Base-by-base conservation (phyloP, 2,888 invertebrate species). In the Sphinx pinastri region DNA sequence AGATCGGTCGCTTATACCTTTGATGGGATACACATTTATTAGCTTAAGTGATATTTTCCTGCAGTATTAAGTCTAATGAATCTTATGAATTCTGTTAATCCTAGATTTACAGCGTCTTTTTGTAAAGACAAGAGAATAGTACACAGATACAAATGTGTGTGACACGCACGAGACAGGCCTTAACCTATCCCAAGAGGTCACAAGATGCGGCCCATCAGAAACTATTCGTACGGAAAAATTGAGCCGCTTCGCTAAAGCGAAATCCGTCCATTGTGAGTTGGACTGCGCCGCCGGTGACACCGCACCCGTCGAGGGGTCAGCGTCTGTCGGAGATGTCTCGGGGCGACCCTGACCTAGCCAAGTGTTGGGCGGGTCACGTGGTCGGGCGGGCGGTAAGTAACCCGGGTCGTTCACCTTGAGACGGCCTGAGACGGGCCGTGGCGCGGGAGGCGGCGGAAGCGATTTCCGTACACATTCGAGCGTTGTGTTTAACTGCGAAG, bases 181-280 rank as follows among this genome's bases (percentile, higher is more conserved):
- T 90, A 90, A 92, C 91, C 92, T 88, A 77, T 71, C 80, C 74
- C 82, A 86, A 87, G 81, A 80, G 89, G 89, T 88, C 90, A 90
- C 84, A 82, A 83, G 84, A 84, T 85, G 80, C 78, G 79, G 81
- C 82, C 87, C 82, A 83, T 82, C 87, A 84, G 87, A 85, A 90
- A 90, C 93, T 92, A 91, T 88, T 87, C 90, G 87, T 88, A 88
- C 85, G 91, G 90, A 92, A 93, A 92, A 93, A 92, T 92, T 90
- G 86, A 88, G 79, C 73, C 84, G 84, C 47, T 77, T 80, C 79
- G 85, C 82, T 83, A 87, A 87, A 84, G 84, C 79, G 82, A 81
- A 77, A 79, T 74, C 69, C 77, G 78, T 73, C 88, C 85, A 85
- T 59, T 72, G 67, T 76, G 74, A 70, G 73, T 72, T 77, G 86